Conservation (phyloP, 2,888 invertebrate species). For the Opisthograptis luteolata region DNA sequence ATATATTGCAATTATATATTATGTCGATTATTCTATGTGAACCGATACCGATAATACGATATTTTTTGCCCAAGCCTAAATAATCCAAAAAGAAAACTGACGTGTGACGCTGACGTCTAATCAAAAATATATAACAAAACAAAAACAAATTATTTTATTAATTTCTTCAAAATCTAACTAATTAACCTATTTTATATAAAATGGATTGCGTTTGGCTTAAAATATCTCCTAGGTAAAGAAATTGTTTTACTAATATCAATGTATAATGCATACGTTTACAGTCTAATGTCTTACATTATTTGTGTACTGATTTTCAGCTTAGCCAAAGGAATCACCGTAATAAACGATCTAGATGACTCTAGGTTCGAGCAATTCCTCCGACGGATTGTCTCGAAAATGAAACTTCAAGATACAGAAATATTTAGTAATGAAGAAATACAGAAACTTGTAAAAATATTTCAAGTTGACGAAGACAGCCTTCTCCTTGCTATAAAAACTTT, state of each 20-base stretch:
- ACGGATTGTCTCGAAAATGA: constrained; percentile 66
- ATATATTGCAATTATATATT: too few relatives aligned
- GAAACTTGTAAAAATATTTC: constrained; percentile 70
- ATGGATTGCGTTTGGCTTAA: constrained; percentile 68
- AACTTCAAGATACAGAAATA: constrained; percentile 62
- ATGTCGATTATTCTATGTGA: too few relatives aligned
- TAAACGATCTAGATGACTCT: constrained; percentile 65
- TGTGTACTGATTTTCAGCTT: constrained; percentile 56
- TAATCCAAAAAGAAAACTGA: too few relatives aligned
- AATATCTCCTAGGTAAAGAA: constrained; percentile 18
- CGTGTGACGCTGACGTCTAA: too few relatives aligned
- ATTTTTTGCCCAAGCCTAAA: too few relatives aligned
- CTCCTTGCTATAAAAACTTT: constrained; percentile 65
- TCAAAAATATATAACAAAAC: too few relatives aligned
- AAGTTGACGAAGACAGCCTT: constrained; percentile 59
- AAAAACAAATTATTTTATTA: too few relatives aligned
- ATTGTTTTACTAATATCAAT: neutral
- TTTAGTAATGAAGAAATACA: constrained; percentile 68
- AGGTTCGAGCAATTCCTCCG: constrained; percentile 74
- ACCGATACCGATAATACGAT: too few relatives aligned
- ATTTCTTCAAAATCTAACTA: neutral
- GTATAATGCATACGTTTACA: neutral
- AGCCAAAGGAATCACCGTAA: constrained; percentile 58
- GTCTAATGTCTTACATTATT: too few relatives aligned
- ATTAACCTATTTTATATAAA: constrained; percentile 1